Percentiles rank a stretch among this genome's conserved stretches.
Conservation (phyloP, 2,797 vertebrate genomes). For the Decapterus maruadsi region DNA sequence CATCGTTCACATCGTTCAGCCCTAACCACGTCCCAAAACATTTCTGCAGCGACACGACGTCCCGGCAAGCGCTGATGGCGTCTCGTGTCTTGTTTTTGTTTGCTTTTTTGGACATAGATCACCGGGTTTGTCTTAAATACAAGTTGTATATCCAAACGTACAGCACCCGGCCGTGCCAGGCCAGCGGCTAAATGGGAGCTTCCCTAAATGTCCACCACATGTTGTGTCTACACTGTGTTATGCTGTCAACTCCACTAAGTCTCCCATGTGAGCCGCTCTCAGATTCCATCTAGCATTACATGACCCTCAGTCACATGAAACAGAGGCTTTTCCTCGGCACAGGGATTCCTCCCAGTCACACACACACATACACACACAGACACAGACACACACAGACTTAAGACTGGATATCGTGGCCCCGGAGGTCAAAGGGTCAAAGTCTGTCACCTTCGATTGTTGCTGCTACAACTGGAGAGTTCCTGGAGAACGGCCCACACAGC, state of each 20-base stretch:
- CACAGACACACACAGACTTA: not conserved
- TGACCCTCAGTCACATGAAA: slow-evolving; percentile 32
- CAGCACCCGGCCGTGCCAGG: not conserved
- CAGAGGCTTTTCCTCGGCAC: slow-evolving; percentile 3
- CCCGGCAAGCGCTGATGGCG: too few relatives aligned
- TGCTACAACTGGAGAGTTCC: slow-evolving; percentile 6
- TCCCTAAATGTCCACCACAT: slow-evolving; percentile 36
- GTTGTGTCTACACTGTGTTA: slow-evolving; percentile 25
- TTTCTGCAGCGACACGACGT: too few relatives aligned
- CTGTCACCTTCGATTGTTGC: slow-evolving; percentile 10
- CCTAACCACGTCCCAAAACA: too few relatives aligned
- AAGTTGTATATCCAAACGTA: not conserved
- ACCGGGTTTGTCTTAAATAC: not conserved
- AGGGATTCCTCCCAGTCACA: slow-evolving; percentile 14
- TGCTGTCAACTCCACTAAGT: slow-evolving; percentile 26
- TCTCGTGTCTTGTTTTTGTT: too few relatives aligned
- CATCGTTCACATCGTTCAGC: too few relatives aligned
- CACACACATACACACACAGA: not conserved
- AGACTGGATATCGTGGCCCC: not conserved
- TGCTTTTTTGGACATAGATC: not conserved
- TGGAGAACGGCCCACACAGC: slow-evolving; percentile 35
- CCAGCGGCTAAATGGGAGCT: slow-evolving; percentile 8
- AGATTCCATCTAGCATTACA: slow-evolving; percentile 30
- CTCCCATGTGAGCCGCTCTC: slow-evolving; percentile 20
- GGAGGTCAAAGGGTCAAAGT: slow-evolving; percentile 35